Percentiles rank a stretch among this genome's conserved stretches.
Conservation (phyloP, 2,888 invertebrate species). For the Leptarthrus brevirostris region DNA sequence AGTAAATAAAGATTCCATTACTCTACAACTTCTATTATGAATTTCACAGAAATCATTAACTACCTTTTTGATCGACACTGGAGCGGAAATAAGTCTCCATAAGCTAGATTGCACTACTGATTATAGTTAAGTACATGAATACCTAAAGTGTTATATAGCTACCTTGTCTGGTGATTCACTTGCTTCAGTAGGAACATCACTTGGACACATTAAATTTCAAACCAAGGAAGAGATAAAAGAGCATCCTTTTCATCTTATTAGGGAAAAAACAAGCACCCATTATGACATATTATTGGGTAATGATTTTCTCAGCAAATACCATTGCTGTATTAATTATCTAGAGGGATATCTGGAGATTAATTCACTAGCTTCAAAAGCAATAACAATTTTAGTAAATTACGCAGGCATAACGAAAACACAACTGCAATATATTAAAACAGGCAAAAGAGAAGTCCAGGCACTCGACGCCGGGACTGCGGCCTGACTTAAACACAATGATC, state of each 20-base stretch:
- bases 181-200: background rate
- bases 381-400: too few species aligned
- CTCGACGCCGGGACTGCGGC: too few species aligned
- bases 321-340: background rate
- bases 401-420: too few species aligned
- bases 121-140: background rate
- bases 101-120: background rate
- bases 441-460: too few species aligned
- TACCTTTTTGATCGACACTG: background rate
- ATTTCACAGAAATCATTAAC: too few species aligned
- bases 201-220: background rate
- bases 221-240: background rate
- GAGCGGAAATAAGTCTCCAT: background rate
- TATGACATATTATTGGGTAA: background rate
- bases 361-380: too few species aligned
- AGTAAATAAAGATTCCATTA: too few species aligned
- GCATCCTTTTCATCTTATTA: background rate
- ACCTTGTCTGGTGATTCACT: background rate
- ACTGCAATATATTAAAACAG: too few species aligned
- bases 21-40: too few species aligned
- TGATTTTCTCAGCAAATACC: background rate
- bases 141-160: background rate
- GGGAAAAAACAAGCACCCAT: background rate
- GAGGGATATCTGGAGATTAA: background rate
- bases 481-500: too few species aligned